These are phyloP conservation scores for Danionella cerebrum DNA, from an alignment of 2,113 vertebrate species.

Conservation along the genomic window DNA sequence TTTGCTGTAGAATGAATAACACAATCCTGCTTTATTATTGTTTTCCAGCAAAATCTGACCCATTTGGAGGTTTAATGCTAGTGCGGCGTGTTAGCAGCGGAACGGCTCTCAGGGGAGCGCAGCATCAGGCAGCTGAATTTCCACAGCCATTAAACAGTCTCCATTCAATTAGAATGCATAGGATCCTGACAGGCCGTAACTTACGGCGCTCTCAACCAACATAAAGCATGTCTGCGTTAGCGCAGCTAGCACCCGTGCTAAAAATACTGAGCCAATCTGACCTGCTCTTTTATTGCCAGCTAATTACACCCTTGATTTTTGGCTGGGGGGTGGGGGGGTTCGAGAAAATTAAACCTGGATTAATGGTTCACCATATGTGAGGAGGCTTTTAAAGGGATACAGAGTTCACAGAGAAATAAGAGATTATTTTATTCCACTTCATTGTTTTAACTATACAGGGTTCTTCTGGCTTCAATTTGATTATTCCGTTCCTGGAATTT, in stretches of 20 bases:
- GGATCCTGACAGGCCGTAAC: constrained; percentile 71
- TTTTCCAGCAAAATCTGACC: constrained; percentile 64
- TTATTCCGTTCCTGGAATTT: constrained; percentile 59
- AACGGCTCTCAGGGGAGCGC: constrained; percentile 63
- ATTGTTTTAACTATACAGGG: not conserved
- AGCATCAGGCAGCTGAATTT: constrained; percentile 68
- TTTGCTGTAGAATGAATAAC: constrained; percentile 13
- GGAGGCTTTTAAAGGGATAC: too few species aligned
- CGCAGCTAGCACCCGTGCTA: constrained; percentile 45
- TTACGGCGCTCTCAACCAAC: constrained; percentile 65
- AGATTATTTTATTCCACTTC: too few species aligned
- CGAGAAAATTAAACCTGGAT: constrained; percentile 50
- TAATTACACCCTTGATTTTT: constrained; percentile 53
- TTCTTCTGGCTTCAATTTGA: constrained; percentile 41
- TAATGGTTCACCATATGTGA: constrained; percentile 40
- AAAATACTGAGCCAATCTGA: constrained; percentile 57
- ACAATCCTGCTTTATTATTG: constrained; percentile 65
- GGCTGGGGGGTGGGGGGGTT: too few species aligned
- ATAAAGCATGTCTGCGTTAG: constrained; percentile 61
- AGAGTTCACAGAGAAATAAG: too few species aligned
- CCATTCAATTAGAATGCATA: constrained; percentile 76
- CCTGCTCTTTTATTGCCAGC: constrained; percentile 52
- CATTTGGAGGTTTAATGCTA: constrained; percentile 71
- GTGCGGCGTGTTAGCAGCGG: constrained; percentile 62
- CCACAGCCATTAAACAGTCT: constrained; percentile 68